phyloP scores from a whole-genome alignment of 2,113 vertebrate genomes.

The Dasyurus viverrinus region DNA sequence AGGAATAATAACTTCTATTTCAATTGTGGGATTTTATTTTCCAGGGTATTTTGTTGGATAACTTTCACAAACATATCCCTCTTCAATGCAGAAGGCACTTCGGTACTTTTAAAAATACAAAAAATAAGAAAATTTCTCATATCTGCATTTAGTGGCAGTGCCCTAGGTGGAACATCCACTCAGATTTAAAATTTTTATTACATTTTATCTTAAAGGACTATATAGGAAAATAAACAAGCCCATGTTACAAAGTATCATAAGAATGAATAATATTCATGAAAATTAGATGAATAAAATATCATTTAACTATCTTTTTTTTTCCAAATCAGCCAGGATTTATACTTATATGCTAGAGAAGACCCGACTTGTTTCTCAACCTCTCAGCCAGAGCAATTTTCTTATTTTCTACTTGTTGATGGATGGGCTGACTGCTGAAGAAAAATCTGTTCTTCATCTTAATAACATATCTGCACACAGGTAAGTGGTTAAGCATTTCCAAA shows the following conservation, averaged over 20 bases:
- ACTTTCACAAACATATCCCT: not conserved
- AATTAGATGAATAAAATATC: not conserved
- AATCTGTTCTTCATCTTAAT: slow-evolving; percentile 87
- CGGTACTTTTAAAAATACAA: not conserved
- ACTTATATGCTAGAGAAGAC: slow-evolving; percentile 96
- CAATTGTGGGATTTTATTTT: not conserved
- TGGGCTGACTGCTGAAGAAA: slow-evolving; percentile 92
- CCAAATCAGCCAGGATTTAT: slow-evolving; percentile 87
- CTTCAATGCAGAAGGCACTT: not conserved
- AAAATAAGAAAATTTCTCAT: not conserved
- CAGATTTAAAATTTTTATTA: not conserved
- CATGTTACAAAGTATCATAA: not conserved
- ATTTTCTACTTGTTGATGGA: slow-evolving; percentile 94
- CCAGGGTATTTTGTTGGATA: not conserved
- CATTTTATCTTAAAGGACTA: not conserved
- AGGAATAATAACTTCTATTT: not conserved
- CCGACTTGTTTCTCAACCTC: slow-evolving; percentile 85
- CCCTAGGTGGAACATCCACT: not conserved
- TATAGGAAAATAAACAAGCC: not conserved
- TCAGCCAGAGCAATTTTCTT: slow-evolving; percentile 91
- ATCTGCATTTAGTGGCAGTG: not conserved
- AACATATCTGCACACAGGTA: slow-evolving; percentile 88
- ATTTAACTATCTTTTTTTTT: slow-evolving; percentile 70
- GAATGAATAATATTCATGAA: not conserved
- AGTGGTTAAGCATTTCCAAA: slow-evolving; percentile 45